phyloP scores from a whole-genome alignment of 2,113 vertebrate species.

The Dromiciops gliroides region DNA sequence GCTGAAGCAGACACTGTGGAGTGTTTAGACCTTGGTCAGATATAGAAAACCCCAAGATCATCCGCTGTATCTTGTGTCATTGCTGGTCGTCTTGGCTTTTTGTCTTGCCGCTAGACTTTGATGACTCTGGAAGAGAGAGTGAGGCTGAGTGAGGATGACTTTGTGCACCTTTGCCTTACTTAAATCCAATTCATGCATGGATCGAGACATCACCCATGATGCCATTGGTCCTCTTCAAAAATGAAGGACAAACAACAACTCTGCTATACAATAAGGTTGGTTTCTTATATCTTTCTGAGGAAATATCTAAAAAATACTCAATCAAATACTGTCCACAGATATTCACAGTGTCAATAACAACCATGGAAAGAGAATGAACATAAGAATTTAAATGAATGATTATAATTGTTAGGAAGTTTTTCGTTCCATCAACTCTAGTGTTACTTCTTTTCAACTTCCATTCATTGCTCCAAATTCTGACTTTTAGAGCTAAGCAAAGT shows the following conservation, averaged over 20 bases:
- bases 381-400: background rate
- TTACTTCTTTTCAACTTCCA: background rate
- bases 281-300: background rate
- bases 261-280: background rate
- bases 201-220: background rate
- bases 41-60: background rate
- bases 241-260: background rate
- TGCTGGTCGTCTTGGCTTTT: background rate
- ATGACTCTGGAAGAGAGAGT: background rate
- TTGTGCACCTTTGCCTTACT: background rate
- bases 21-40: too few relatives aligned
- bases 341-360: background rate
- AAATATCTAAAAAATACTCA: background rate
- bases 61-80: background rate
- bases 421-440: background rate
- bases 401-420: background rate
- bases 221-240: background rate
- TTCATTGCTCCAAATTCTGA: background rate
- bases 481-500: background rate
- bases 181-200: background rate
- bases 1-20: background rate
- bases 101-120: background rate
- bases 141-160: background rate
- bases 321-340: constrained; percentile 17
- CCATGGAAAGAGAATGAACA: background rate